Evolutionary conservation across 2,797 vertebrate species (phyloP).

Genomic region (Neopelma chrysocephalum): DNA sequence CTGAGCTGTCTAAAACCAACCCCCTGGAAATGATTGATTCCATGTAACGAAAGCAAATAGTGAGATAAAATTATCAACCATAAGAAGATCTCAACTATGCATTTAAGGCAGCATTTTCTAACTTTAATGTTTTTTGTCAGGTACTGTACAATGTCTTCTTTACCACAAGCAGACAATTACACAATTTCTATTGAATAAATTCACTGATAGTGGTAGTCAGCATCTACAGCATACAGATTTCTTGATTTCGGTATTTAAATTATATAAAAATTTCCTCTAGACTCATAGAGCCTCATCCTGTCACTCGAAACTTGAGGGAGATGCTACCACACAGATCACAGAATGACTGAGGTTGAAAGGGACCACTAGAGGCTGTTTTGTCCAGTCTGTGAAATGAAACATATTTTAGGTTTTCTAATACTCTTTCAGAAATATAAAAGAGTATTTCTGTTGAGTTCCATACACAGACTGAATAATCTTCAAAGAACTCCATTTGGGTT

Average conservation of each 20-base stretch:
- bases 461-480: background rate
- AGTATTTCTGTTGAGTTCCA: background rate
- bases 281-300: background rate
- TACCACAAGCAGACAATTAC: background rate
- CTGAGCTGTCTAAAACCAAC: background rate
- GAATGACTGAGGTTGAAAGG: background rate
- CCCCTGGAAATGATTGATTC: background rate
- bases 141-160: background rate
- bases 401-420: background rate
- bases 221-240: background rate
- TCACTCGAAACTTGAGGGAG: background rate
- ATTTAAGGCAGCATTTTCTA: background rate
- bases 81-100: background rate
- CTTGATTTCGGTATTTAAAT: background rate
- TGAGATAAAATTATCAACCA: background rate
- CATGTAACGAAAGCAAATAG: background rate
- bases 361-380: background rate
- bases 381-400: background rate
- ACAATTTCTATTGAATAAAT: background rate
- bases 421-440: background rate
- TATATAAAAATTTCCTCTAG: background rate
- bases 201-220: background rate
- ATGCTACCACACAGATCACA: background rate
- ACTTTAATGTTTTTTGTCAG: background rate
- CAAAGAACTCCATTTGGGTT: background rate